Conservation (phyloP, 2,797 vertebrate species). For the Perodicticus potto region DNA sequence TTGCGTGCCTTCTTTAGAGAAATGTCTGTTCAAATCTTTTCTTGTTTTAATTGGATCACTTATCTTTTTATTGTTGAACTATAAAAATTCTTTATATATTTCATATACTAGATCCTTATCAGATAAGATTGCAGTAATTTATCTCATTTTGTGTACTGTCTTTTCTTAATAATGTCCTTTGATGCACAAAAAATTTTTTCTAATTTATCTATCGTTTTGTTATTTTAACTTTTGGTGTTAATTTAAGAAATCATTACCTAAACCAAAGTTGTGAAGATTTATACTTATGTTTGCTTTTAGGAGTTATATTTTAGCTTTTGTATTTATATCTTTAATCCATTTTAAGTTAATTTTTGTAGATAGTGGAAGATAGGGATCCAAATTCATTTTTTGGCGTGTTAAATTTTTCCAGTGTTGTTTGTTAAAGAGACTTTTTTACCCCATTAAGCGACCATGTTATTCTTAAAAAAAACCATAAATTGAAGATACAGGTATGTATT, state of each 20-base stretch:
- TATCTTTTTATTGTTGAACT: conserved; percentile 3
- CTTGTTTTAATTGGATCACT: not conserved
- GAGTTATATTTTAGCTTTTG: not conserved
- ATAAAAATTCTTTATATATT: not conserved
- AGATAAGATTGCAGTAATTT: not conserved
- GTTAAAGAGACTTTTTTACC: not conserved
- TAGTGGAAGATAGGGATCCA: not conserved
- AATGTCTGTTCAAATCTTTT: not conserved
- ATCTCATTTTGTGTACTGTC: not conserved
- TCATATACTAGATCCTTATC: not conserved
- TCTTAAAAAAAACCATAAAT: not conserved
- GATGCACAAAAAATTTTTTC: not conserved
- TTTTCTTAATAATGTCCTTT: conserved; percentile 10
- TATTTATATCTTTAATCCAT: not conserved
- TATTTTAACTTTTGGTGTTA: not conserved
- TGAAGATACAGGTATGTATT: not conserved
- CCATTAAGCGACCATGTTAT: not conserved
- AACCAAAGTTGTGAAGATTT: not conserved
- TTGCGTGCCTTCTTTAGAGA: not conserved
- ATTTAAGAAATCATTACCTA: not conserved
- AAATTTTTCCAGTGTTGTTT: not conserved
- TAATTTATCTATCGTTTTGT: not conserved
- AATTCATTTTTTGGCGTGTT: not conserved
- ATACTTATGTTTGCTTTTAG: not conserved
- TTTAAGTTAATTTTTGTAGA: not conserved